Base-by-base conservation (phyloP, 2,113 vertebrate genomes). In the Parotia lawesii region DNA sequence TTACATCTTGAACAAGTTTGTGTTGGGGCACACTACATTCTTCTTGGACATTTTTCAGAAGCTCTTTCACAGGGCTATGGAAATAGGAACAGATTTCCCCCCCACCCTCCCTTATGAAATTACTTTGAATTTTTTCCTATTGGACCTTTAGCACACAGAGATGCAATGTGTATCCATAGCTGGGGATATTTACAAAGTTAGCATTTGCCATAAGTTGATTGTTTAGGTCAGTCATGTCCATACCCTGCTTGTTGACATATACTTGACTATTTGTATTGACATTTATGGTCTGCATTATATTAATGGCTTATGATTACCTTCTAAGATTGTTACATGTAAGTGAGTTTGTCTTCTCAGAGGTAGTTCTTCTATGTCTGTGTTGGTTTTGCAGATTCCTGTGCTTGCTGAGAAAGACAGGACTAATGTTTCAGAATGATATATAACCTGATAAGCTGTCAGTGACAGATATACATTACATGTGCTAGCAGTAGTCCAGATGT, bases 1-100 rank as follows among this genome's bases (percentile, higher is more conserved):
- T 80, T 93, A 95, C 97, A 97, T 98, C 97, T 98, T 98, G 97
- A 98, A 97, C 89, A 96, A 94, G 95, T 97, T 97, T 97, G 92
- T 65, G 37, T 50, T 86, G 74, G 82, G 94, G 83, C 75, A 95
- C 48, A 19, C 83, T 94, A 50, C 94, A 94, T 97, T 97, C 94
- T 95, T 97, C 93, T 93, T 94, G 54, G 88, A 94, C 4, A 1
- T 85, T 94, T 62, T 95, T 95, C 95, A 95, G 95, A 91, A 87
- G 65, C 94, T 96, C 83, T 94, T 96, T 97, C 95, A 96, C 90
- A 96, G 94, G 79, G 31, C 79, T 94, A n/a, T 85, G 79, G 95
- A 96, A 97, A 96, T 85, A 95, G 57, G 85, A 97, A 94, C 84
- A 94, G 94, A 94, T 95, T 84, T 78, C 38, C 12, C 5, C 8